Percentiles rank a stretch among this genome's conserved stretches.
Evolutionary conservation across 1,140 invertebrate genomes (phyloP).

Genomic region (Lasioglossum baleicum): DNA sequence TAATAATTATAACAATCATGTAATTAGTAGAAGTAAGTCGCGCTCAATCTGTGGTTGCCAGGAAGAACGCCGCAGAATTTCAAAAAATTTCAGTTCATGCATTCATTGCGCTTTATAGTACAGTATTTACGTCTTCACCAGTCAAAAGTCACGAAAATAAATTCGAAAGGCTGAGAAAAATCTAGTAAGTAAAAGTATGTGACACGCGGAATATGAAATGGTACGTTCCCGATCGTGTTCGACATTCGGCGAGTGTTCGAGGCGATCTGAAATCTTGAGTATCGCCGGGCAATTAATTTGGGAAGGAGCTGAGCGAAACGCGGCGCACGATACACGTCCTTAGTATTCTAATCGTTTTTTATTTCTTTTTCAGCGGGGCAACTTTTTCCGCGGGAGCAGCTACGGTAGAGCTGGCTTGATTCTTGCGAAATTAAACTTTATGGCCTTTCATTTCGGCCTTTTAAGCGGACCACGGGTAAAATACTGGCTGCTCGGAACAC

Average conservation of each 20-base stretch:
- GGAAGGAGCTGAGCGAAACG: neutral
- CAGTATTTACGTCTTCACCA: no score
- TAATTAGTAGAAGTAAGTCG: no score
- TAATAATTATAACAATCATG: no score
- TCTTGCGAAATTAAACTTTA: constrained; percentile 43
- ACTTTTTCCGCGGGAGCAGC: constrained; percentile 1
- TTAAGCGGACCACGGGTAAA: constrained; percentile 12
- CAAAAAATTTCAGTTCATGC: no score
- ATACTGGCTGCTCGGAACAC: neutral
- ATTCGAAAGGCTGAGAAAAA: no score
- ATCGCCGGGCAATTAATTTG: neutral
- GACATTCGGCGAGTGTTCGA: neutral
- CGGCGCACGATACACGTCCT: neutral
- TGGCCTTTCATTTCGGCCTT: constrained; percentile 20
- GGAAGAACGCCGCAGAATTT: no score
- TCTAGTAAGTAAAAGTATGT: no score
- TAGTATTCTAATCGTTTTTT: constrained; percentile 21
- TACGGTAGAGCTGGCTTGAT: neutral
- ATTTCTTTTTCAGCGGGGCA: neutral
- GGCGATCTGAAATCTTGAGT: neutral
- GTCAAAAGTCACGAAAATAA: no score
- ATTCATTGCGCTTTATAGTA: no score
- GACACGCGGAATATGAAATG: no score
- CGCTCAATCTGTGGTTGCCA: no score
- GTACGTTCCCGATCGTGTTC: no score